Evolutionary conservation across 2,888 invertebrate genomes (phyloP), one percentile per base, ranked within the genome.

Genomic region (Gymnocheta viridis): DNA sequence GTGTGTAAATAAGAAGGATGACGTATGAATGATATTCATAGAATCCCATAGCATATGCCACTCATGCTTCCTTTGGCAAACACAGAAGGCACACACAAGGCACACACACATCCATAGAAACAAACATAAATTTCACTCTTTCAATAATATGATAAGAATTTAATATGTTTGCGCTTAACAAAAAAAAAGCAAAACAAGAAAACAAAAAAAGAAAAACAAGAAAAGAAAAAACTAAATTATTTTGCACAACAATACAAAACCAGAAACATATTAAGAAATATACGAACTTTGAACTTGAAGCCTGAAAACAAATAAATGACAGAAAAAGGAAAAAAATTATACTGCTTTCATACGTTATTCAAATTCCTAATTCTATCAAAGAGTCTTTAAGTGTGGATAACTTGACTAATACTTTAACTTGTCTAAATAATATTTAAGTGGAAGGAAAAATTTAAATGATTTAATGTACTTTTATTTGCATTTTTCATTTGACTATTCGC

Each of bases 91-190:
- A 12, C 10, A 4, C 47, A 32, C 19, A 47, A 47, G 2, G 17
- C 4, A n/a, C 1, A 67, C n/a, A n/a, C n/a, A 9, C 14, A 47
- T 9, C 1, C 24, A 49, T 14, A 17, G 0, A 41, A 14, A 41
- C 19, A 32, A 19, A 19, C 38, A 60, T 5, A 24, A 6, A 19
- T 60, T 22, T 44, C 29, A n/a, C 10, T 29, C 10, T 19, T 47
- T 44, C 32, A 72, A 35, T 72, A 72, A 79, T 24, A 72, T 49
- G 64, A 49, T n/a, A 56, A 72, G 72, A 72, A 64, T 72, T 79
- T 79, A 79, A 79, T 79, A 79, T 41, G 10, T 27, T 47, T 47
- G 19, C 47, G 35, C n/a, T 12, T 14, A 67, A 64, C 19, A 35
- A 24, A 35, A 62, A 62, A 58, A 64, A 29, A 9, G n/a, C 32